Base-by-base conservation (phyloP, 2,888 invertebrate genomes). In the Pyralis farinalis region DNA sequence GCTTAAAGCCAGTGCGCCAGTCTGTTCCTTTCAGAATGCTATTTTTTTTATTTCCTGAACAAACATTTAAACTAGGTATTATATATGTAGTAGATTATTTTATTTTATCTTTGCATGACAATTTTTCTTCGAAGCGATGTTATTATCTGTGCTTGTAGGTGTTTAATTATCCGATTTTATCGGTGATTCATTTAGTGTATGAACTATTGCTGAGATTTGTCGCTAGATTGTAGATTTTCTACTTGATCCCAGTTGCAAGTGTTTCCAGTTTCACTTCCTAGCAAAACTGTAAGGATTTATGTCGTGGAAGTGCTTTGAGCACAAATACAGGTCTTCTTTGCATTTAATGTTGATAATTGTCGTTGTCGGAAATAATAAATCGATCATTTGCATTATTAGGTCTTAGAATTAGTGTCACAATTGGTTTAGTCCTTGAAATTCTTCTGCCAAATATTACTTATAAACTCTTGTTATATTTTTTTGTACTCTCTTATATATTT, bases 1-100 rank as follows among this genome's bases (percentile, higher is more conserved):
- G 44, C 50, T 47, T 50, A 29, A 46, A 43, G 12, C 10, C 37
- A 32, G 20, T 32, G 27, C 25, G 9, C 37, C 43, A 34, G 46
- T 56, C 63, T 57, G 52, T 56, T 72, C 76, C 77, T 82, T 75
- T 77, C 79, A 72, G 55, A 58, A 62, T 63, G 67, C 63, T 64
- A 63, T 62, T 60, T 46, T 53, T n/a, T 21, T 61, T 79, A 72
- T 79, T 74, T 75, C 80, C 74, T 73, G 52, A 55, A 51, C 49
- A 62, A 56, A 55, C 42, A 38, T 53, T 51, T 51, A 37, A 41
- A 39, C 34, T 45, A 45, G 42, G 51, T 52, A 44, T 46, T 50
- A 45, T 35, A 38, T 47, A 31, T 41, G 50, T 65, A 68, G 59
- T 58, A 53, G 65, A 61, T 59, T 64, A 53, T 53, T 58, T 51